These are phyloP conservation scores for Umimayanthus kanabou DNA, from an alignment of 92 coral and sea anemone species.

Conservation along the genomic window DNA sequence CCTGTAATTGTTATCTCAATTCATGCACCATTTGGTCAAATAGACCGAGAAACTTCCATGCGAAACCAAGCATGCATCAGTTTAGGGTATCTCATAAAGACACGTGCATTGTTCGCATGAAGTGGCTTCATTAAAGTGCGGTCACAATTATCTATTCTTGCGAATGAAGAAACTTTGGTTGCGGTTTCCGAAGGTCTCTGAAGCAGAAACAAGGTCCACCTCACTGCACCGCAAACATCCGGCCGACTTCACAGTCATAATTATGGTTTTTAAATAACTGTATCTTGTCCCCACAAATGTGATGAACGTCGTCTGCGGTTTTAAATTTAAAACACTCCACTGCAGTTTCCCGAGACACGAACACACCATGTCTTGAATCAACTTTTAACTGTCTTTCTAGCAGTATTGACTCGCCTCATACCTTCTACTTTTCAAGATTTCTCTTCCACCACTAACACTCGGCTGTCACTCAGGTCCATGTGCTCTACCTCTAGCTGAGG, in stretches of 20 bases:
- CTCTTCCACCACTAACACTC: slow-evolving; percentile 7
- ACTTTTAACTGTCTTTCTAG: neutral
- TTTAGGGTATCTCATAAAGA: neutral
- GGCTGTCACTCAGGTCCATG: slow-evolving; percentile 29
- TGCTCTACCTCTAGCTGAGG: slow-evolving; percentile 32
- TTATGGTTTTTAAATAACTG: neutral
- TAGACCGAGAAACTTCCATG: neutral
- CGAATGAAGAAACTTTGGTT: neutral
- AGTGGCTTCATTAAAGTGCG: slow-evolving; percentile 18
- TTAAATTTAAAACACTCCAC: neutral
- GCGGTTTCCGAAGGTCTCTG: neutral
- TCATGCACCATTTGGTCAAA: neutral
- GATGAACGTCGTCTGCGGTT: neutral
- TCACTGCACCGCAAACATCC: slow-evolving; percentile 5
- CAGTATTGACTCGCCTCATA: neutral
- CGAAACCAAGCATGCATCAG: neutral
- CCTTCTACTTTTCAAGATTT: neutral
- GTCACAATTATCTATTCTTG: slow-evolving; percentile 12
- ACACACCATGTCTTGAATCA: neutral
- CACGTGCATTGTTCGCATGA: slow-evolving; percentile 2
- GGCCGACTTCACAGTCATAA: neutral
- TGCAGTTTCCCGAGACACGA: slow-evolving; percentile 10
- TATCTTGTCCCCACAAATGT: neutral
- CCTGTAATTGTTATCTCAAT: neutral
- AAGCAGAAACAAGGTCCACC: neutral